Percentiles rank a stretch among this genome's conserved stretches.
These are phyloP conservation scores for Aurelia sp. DNA, from an alignment of 30 jellyfish, hydroid and myxozoan species.

Conservation along the genomic window DNA sequence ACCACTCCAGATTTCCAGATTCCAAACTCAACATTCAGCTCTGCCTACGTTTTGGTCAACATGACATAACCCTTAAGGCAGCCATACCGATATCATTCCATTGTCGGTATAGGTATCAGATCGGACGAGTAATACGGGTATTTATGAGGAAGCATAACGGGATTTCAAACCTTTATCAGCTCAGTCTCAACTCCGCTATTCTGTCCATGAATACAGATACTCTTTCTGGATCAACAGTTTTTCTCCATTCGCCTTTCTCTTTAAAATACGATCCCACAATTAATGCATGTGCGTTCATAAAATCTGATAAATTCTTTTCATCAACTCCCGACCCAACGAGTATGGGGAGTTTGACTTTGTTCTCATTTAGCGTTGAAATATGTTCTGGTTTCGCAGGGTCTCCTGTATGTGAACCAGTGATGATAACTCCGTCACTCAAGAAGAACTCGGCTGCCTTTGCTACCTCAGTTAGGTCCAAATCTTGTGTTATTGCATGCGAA, in stretches of 20 bases:
- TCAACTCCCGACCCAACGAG: conserved; percentile 83
- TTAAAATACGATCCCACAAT: conserved; percentile 88
- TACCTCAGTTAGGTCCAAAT: conserved; percentile 49
- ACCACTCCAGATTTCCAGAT: too few relatives aligned
- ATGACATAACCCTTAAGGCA: background rate
- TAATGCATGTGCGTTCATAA: conserved; percentile 63
- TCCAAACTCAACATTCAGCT: too few relatives aligned
- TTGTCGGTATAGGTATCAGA: too few relatives aligned
- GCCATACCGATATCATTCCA: too few relatives aligned
- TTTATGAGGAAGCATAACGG: too few relatives aligned
- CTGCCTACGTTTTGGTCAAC: background rate
- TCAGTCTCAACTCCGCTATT: background rate
- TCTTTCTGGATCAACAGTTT: conserved; percentile 35
- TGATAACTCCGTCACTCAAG: conserved; percentile 80
- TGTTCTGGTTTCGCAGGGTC: conserved; percentile 53
- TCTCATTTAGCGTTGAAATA: conserved; percentile 11
- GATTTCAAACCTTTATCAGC: too few relatives aligned
- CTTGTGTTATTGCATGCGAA: conserved; percentile 80
- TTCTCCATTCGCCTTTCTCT: conserved; percentile 76
- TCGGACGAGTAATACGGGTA: too few relatives aligned
- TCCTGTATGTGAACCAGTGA: conserved; percentile 89
- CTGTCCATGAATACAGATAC: conserved; percentile 21
- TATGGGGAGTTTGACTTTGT: conserved; percentile 48
- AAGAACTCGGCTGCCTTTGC: conserved; percentile 89
- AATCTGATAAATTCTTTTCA: conserved; percentile 34